A percentile compares a stretch with the other conserved stretches of the same genome.
phyloP scores from a whole-genome alignment of 2,888 invertebrate species.

The Sialis lutaria region DNA sequence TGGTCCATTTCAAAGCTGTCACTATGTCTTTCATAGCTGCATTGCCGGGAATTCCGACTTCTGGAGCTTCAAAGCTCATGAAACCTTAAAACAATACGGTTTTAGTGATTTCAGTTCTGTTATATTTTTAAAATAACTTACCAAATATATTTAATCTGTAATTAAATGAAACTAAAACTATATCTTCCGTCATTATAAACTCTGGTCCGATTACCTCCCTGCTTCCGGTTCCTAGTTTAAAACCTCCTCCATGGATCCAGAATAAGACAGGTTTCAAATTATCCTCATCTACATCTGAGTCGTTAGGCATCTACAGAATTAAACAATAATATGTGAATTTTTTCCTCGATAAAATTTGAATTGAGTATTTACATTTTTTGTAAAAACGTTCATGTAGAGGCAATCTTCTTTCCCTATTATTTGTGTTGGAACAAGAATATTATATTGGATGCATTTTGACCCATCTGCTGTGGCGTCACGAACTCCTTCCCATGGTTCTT shows the following conservation, averaged over 20 bases:
- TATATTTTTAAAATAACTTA: neutral
- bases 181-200: neutral
- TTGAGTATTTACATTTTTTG: slow-evolving; percentile 4
- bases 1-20: neutral
- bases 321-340: neutral
- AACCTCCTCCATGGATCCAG: slow-evolving; percentile 1
- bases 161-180: slow-evolving; percentile 1
- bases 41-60: neutral
- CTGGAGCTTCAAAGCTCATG: neutral
- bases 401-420: slow-evolving; percentile 6
- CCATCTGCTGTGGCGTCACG: neutral
- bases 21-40: neutral
- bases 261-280: slow-evolving; percentile 1
- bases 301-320: neutral
- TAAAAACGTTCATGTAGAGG: slow-evolving; percentile 7
- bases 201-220: neutral
- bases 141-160: slow-evolving; percentile 1
- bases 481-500: neutral
- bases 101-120: neutral
- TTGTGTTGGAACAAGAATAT: neutral
- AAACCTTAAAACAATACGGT: neutral
- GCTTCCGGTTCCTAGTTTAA: neutral
- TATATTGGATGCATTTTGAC: neutral
- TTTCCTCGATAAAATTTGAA: neutral
- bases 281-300: neutral